Evolutionary conservation across 2,797 vertebrate species (phyloP), one percentile per base, ranked within the genome.

Genomic region (Phrynocephalus forsythii): DNA sequence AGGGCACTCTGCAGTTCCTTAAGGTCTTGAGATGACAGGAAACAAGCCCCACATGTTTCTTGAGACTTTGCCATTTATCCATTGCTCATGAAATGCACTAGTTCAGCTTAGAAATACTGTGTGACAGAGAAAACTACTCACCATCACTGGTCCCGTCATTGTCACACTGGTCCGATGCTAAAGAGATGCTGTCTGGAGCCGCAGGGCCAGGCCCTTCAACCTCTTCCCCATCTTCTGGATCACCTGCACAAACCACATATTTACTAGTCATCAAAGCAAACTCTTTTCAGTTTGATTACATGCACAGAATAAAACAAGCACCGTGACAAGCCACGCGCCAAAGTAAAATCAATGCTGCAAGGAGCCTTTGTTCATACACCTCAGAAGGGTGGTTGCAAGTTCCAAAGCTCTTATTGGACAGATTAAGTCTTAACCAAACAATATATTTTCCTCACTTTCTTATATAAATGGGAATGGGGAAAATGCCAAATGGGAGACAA

Each of bases 101-200:
- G 91, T 92, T 84, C 38, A 85, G 26, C 48, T 88, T 30, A 85
- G 10, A 85, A 75, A 73, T 11, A 50, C 69, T 82, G 76, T 82
- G 86, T 75, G 79, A 87, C 89, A 93, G 96, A 94, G 68, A 92
- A 82, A 48, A 86, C 33, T 89, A 96, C 97, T 81, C 97, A 98
- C 98, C 98, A 90, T 98, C 97, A 88, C 96, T 96, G 24, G 92
- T 92, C 1, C 89, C 85, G 20, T 99, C 99, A 3, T 99, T 98
- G 95, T 99, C 98, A 0, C 88, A 96, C 71, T 97, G 98, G 89
- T 99, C 98, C 0, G 98, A 99, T 66, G 97, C 96, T 94, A 98
- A 88, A 0, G 98, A 99, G 76, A 94, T 83, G 6, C 95, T 97
- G 6, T 99, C 98, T 92, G 96, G 96, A 96, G 97, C 96, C 30